Base-by-base conservation (phyloP, 2,888 invertebrate species). In the Phengaris arion region DNA sequence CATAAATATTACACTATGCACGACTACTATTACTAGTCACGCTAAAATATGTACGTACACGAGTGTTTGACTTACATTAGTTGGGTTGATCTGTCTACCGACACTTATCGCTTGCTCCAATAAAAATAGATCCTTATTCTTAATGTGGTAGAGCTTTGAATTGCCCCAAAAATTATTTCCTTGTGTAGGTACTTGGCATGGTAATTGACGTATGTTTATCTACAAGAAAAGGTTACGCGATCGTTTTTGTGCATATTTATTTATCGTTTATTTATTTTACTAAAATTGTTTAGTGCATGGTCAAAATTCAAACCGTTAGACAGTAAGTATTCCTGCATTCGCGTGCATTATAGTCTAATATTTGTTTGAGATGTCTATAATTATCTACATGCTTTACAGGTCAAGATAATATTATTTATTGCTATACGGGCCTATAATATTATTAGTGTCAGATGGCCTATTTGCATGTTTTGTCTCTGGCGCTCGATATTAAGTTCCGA, bases 31-130 rank as follows among this genome's bases (percentile, higher is more conserved):
- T 10, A 9, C 5, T 75, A 57, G 70, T 75, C 57, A 75, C 55
- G 69, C 52, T 55, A 68, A 68, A 55, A 52, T 51, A 72, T n/a
- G n/a, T 59, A 72, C 75, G 35, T 59, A 54, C n/a, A 54, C 9
- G 55, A 75, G 69, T 75, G 75, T 75, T 75, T 75, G 75, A 51
- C 51, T 59, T 59, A 70, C 75, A 75, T 75, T 75, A 75, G 75
- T 75, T 35, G 54, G 72, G 75, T 75, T 57, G 75, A 69, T 70
- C 75, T 75, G 57, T 57, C 57, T 22, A 59, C 59, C 57, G 35
- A 75, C 75, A 75, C 75, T 54, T 22, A 46, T 48, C 13, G 51
- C 22, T 51, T 59, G 51, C 57, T 59, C 22, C 10, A 48, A 75
- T 48, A 54, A 15, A 22, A 57, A n/a, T 22, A 59, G 12, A 70